These are phyloP conservation scores for Teleiodes luculella DNA, from an alignment of 2,888 invertebrate species.

Conservation along the genomic window DNA sequence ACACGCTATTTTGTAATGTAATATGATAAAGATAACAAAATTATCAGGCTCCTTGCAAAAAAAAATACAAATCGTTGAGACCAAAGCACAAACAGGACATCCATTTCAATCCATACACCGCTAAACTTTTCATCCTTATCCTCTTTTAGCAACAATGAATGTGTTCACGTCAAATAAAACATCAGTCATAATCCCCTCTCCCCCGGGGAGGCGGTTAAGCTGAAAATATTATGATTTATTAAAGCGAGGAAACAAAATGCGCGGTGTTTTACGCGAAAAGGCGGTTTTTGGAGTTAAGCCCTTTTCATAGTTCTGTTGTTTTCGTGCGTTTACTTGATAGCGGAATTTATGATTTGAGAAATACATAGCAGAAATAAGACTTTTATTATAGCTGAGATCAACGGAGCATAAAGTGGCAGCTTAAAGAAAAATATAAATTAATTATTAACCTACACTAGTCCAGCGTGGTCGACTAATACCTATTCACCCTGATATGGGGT, in stretches of 20 bases:
- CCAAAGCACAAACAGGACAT: conserved; percentile 1
- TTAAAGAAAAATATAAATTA: too few species aligned
- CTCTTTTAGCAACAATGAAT: conserved; percentile 32
- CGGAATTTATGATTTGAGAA: too few species aligned
- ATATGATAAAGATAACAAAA: too few species aligned
- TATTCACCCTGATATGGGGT: too few species aligned
- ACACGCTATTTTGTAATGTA: too few species aligned
- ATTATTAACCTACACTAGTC: too few species aligned
- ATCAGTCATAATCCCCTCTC: conserved; percentile 45
- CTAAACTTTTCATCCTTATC: conserved; percentile 17
- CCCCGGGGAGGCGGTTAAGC: conserved; percentile 28
- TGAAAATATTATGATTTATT: conserved; percentile 55
- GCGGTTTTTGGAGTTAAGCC: neutral
- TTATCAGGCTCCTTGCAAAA: too few species aligned
- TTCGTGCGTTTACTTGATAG: neutral
- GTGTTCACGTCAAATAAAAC: conserved; percentile 49
- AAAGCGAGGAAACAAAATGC: conserved; percentile 26
- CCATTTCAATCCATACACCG: conserved; percentile 8
- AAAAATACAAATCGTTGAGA: neutral
- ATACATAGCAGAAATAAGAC: too few species aligned
- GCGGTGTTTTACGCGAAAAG: conserved; percentile 16
- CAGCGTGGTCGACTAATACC: too few species aligned
- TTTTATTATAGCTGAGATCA: too few species aligned
- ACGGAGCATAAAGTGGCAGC: too few species aligned
- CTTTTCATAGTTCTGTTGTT: neutral